Conservation (phyloP, 2,797 vertebrate genomes). For the Staurois parvus region DNA sequence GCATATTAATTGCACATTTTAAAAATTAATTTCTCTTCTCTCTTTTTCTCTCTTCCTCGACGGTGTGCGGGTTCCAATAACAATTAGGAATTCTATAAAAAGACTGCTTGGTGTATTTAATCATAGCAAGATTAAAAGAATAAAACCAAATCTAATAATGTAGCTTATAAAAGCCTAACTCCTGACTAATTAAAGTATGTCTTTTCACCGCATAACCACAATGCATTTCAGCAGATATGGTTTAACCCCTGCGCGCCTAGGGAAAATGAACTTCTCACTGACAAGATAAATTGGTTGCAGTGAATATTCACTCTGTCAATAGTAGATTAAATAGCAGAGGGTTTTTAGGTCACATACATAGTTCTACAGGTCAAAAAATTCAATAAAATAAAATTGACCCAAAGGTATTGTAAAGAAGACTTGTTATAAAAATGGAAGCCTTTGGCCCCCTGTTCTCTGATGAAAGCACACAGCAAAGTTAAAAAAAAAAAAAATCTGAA, state of each 20-base stretch:
- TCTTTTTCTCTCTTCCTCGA: slow-evolving; percentile 15
- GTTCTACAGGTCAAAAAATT: too few species aligned
- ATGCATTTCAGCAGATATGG: background rate
- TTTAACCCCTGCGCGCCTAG: background rate
- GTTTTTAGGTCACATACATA: too few species aligned
- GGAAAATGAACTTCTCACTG: background rate
- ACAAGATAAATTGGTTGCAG: too few species aligned
- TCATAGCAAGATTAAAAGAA: slow-evolving; percentile 53
- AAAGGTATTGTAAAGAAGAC: too few species aligned
- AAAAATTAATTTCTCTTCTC: slow-evolving; percentile 50
- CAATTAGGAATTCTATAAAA: slow-evolving; percentile 51
- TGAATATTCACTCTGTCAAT: too few species aligned
- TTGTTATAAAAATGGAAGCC: too few species aligned
- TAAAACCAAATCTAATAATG: slow-evolving; percentile 56
- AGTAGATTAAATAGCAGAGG: too few species aligned
- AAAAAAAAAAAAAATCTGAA: too few species aligned
- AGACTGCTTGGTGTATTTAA: slow-evolving; percentile 48
- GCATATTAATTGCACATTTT: slow-evolving; percentile 58
- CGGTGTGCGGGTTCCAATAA: slow-evolving; percentile 33
- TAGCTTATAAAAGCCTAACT: slow-evolving; percentile 33
- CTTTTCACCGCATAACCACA: slow-evolving; percentile 1
- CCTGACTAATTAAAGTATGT: slow-evolving; percentile 38
- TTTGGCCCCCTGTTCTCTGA: too few species aligned
- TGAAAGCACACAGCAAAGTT: too few species aligned
- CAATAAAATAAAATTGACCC: too few species aligned